Percentiles rank a stretch among this genome's conserved stretches.
phyloP scores from a whole-genome alignment of 2,888 invertebrate genomes.

The Empis stercorea region DNA sequence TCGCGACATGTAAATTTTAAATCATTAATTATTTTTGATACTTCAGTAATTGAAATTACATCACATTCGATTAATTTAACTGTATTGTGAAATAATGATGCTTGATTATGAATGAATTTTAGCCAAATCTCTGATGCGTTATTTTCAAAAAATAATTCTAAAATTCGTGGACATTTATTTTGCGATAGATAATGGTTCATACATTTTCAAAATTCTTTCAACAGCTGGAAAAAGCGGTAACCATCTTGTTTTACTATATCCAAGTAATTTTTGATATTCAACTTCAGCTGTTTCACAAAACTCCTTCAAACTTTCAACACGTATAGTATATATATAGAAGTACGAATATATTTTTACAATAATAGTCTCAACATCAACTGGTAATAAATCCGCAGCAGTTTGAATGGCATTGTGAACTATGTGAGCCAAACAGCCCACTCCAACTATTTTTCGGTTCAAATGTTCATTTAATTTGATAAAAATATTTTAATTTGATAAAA shows the following conservation, averaged over 20 bases:
- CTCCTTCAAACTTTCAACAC: slow-evolving; percentile 1
- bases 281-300: slow-evolving; percentile 3
- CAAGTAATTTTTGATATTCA: slow-evolving; percentile 6
- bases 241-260: slow-evolving; percentile 6
- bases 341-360: neutral
- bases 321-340: slow-evolving; percentile 2
- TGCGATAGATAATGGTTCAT: slow-evolving; percentile 3
- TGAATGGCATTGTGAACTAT: slow-evolving; percentile 5
- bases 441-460: neutral
- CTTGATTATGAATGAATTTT: slow-evolving; percentile 5
- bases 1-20: slow-evolving; percentile 2
- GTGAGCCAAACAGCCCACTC: slow-evolving; percentile 8
- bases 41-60: slow-evolving; percentile 6
- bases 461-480: neutral
- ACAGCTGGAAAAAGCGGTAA: slow-evolving; percentile 4
- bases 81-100: slow-evolving; percentile 4
- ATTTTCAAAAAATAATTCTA: slow-evolving; percentile 4
- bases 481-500: neutral
- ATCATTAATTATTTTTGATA: slow-evolving; percentile 8
- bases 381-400: slow-evolving; percentile 13
- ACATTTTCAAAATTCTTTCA: slow-evolving; percentile 4
- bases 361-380: slow-evolving; percentile 13
- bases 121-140: slow-evolving; percentile 2
- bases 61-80: slow-evolving; percentile 4
- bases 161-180: slow-evolving; percentile 3